Evolutionary conservation across 2,888 invertebrate genomes (phyloP), one percentile per base, ranked within the genome.

Genomic region (Lycophotia porphyrea): DNA sequence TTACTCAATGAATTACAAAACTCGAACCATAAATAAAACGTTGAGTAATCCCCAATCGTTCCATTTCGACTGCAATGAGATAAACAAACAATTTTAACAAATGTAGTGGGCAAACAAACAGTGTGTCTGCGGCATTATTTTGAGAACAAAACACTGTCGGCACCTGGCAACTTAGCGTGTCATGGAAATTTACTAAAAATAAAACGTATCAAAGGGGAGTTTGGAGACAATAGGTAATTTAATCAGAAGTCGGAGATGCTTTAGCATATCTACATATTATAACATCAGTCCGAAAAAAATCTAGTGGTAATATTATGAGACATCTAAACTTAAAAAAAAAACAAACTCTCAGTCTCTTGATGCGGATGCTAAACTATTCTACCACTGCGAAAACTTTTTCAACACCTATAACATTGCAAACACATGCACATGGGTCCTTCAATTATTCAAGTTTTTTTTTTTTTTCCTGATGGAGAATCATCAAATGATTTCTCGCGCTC

Each of bases 161-260:
- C 87, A 87, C 86, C 85, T 88, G 85, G 87, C 84, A 82, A 84
- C 85, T 82, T 80, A 72, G 80, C 80, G 86, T 87, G 88, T 82
- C 88, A 88, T 89, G 89, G 84, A 89, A 89, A 89, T 86, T 86
- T 80, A 82, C 88, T 90, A 90, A 91, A 92, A 91, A 91, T 92
- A 92, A 90, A 79, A 84, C 76, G 90, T 92, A 92, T 93, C 92
- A 93, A 93, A 93, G 91, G 87, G 89, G 85, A 87, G 82, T 73
- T 79, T 52, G 24, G 42, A 64, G 64, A 69, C 74, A 83, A 81
- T 84, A 71, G 58, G 42, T 47, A 69, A 31, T 44, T 3, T 0
- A 31, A n/a, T 52, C 84, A 87, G 88, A 81, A 87, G 63, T 63
- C 4, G 3, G n/a, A 61, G 1, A n/a, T 34, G 34, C 34, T 60